Evolutionary conservation across 1,140 invertebrate genomes (phyloP), one percentile per base, ranked within the genome.

Genomic region (Cheumatopsyche charites): DNA sequence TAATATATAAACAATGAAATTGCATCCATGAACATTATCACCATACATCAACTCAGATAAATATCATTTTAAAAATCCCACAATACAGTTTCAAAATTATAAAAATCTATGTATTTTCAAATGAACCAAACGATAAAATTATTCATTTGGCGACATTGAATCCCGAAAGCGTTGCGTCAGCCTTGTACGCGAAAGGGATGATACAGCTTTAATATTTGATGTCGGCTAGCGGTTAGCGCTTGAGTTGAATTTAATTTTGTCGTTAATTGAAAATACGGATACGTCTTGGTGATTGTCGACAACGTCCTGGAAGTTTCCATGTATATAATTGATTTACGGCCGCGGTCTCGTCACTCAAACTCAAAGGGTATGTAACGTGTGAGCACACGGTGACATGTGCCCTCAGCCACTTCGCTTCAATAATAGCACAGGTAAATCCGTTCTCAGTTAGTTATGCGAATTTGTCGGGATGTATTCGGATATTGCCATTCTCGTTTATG

Each of bases 121-220:
- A n/a, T n/a, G n/a, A n/a, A n/a, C n/a, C n/a, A n/a, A n/a, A n/a
- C n/a, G n/a, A n/a, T n/a, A n/a, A n/a, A n/a, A n/a, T n/a, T n/a
- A n/a, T 12, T 62, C 58, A 62, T 26, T 26, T 6, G 3, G n/a
- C 26, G 58, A 62, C 58, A 15, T 26, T 26, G 23, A 62, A 1
- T 26, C 26, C 12, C 19, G 29, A 36, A 9, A 4, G 3, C 29
- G 3, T 36, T 36, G 29, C 29, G 29, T 36, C 29, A 36, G 29
- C 29, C 3, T 36, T 36, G 29, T 3, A 36, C 29, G 9, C 29
- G 29, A 9, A 36, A 4, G 52, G 23, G 58, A 2, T 62, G 19
- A 62, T 62, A 26, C 58, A 11, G 58, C 23, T 62, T 62, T 62
- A 62, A 62, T 62, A 62, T 62, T 62, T 62, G 58, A 62, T 36